Evolutionary conservation across 2,113 vertebrate genomes (phyloP).

Genomic region (Oostethus manadensis): DNA sequence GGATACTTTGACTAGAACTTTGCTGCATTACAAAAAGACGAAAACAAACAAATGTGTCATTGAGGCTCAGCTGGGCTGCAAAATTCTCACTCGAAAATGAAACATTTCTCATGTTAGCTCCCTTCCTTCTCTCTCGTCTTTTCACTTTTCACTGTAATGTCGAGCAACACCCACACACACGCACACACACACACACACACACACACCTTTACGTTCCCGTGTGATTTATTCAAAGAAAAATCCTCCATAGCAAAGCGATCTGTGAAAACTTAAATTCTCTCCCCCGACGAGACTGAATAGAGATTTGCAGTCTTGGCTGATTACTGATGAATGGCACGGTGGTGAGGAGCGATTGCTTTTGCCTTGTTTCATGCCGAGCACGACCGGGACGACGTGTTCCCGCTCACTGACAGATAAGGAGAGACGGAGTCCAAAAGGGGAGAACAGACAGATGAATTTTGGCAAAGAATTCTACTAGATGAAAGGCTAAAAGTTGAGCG

Average conservation of each 20-base stretch:
- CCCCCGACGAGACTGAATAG: slow-evolving; percentile 9
- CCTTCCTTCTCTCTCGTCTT: neutral
- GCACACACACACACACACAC: neutral
- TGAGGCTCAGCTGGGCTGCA: slow-evolving; percentile 10
- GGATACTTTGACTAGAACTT: neutral
- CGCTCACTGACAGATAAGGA: slow-evolving; percentile 24
- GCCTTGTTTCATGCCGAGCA: slow-evolving; percentile 22
- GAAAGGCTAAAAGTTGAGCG: neutral
- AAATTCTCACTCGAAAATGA: slow-evolving; percentile 22
- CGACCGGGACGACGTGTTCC: slow-evolving; percentile 18
- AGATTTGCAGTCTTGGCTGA: slow-evolving; percentile 21
- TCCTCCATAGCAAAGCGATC: slow-evolving; percentile 9
- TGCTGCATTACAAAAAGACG: slow-evolving; percentile 15
- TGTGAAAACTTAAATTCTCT: slow-evolving; percentile 3
- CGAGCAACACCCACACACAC: neutral
- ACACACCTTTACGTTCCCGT: neutral
- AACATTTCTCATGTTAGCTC: slow-evolving; percentile 26
- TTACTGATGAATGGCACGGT: slow-evolving; percentile 12
- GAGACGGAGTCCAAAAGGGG: slow-evolving; percentile 21
- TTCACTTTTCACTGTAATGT: slow-evolving; percentile 10
- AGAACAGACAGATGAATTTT: slow-evolving; percentile 6
- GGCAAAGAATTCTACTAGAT: neutral
- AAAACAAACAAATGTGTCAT: slow-evolving; percentile 5
- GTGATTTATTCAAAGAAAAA: slow-evolving; percentile 1
- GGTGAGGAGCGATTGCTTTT: slow-evolving; percentile 21